phyloP scores from a whole-genome alignment of 2,113 vertebrate genomes.

The Serilophus lunatus region DNA sequence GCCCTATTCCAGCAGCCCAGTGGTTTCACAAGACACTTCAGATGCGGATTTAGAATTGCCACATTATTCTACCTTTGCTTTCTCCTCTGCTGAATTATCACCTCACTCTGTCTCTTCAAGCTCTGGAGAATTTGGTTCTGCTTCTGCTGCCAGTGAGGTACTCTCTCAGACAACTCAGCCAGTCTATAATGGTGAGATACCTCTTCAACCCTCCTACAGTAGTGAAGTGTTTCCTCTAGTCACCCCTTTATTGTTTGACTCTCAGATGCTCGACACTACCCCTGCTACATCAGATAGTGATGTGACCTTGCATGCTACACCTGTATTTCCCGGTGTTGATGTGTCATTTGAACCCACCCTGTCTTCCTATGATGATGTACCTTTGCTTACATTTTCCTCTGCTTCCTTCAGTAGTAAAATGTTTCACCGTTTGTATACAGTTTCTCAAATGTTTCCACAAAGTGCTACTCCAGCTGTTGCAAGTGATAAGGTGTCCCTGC shows the following conservation, averaged over 20 bases:
- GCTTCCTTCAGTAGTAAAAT: constrained; percentile 79
- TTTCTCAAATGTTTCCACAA: constrained; percentile 76
- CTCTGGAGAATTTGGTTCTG: constrained; percentile 73
- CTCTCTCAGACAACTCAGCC: constrained; percentile 84
- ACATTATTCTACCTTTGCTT: constrained; percentile 67
- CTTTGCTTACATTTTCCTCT: constrained; percentile 84
- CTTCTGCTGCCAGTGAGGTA: constrained; percentile 70
- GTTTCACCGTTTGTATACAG: constrained; percentile 72
- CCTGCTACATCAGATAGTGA: constrained; percentile 80
- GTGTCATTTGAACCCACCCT: constrained; percentile 80
- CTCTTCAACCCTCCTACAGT: constrained; percentile 80
- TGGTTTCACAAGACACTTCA: constrained; percentile 35
- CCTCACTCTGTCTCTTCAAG: constrained; percentile 73
- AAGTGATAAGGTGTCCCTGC: constrained; percentile 76
- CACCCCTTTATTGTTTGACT: constrained; percentile 81
- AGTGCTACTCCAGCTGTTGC: constrained; percentile 71
- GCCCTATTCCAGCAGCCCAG: constrained; percentile 45
- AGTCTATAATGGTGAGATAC: constrained; percentile 90
- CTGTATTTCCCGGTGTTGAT: constrained; percentile 81
- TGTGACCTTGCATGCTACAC: constrained; percentile 88
- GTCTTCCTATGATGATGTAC: constrained; percentile 79
- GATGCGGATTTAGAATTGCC: constrained; percentile 64
- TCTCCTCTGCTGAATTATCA: constrained; percentile 71
- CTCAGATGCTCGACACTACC: constrained; percentile 78
- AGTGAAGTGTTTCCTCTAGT: constrained; percentile 83